These are phyloP conservation scores for Achroia grisella DNA, from an alignment of 1,140 invertebrate species.

Conservation along the genomic window DNA sequence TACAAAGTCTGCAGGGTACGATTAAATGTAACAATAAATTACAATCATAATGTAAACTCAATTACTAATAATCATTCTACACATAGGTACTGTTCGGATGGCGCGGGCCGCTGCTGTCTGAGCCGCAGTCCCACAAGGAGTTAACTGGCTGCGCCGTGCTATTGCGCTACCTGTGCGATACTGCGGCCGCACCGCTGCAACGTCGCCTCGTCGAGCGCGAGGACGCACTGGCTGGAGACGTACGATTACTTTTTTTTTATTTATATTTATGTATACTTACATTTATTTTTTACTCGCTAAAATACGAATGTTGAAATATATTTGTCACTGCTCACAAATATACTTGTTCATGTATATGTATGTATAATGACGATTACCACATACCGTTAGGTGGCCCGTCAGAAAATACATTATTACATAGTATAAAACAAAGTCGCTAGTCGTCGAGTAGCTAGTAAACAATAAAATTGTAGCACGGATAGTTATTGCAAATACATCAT, in stretches of 20 bases:
- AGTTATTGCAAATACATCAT: background rate
- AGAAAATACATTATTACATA: background rate
- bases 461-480: conserved; percentile 4
- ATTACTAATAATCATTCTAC: no score
- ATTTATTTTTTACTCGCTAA: no score
- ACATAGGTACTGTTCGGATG: conserved; percentile 77
- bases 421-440: background rate
- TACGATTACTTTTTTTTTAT: no score
- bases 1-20: no score
- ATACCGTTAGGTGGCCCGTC: no score
- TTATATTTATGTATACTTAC: no score
- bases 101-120: conserved; percentile 84
- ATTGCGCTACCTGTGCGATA: conserved; percentile 89
- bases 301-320: no score
- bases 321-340: no score
- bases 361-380: no score
- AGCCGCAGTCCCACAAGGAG: conserved; percentile 65
- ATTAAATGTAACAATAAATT: no score
- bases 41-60: no score
- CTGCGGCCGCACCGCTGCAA: conserved; percentile 87
- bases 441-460: background rate
- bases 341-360: no score
- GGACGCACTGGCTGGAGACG: conserved; percentile 86
- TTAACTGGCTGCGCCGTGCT: conserved; percentile 81
- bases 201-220: conserved; percentile 88